Evolutionary conservation across 2,113 vertebrate genomes (phyloP), one percentile per base, ranked within the genome.

Genomic region (Amphiprion percula): DNA sequence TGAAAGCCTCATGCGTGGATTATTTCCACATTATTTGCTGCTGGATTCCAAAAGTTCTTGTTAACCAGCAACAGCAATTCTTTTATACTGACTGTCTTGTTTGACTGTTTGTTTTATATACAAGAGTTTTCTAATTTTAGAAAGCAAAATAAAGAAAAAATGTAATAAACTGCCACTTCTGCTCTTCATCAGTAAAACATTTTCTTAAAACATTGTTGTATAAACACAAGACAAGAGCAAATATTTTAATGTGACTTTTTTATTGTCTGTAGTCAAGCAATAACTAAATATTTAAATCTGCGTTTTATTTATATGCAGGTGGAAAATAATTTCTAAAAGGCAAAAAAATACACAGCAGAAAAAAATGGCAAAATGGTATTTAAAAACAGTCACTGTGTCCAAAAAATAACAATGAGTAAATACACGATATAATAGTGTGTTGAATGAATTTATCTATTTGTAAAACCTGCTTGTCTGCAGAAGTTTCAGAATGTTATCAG

Each of bases 401-500:
- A 70, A 41, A 64, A 85, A 87, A 85, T 80, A 82, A 89, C 91
- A 91, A 88, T 87, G 88, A 87, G 79, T 83, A 87, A 91, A 90
- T 87, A 92, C 88, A 82, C 79, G 84, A 93, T 89, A 84, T 61
- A 80, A 79, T 30, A 84, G 63, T 77, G 52, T 72, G 81, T 68
- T 89, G 84, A 92, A 93, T 89, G 80, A 86, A 93, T 90, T 91
- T 93, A 92, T 94, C 90, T 87, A 83, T 90, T 90, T 88, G 90
- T 93, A 91, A 94, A 94, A 94, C 85, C 85, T 85, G 93, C 92
- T 91, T 86, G 89, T 94, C 90, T 89, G 78, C 89, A 86, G 87
- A 95, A 95, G 89, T 94, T 95, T 93, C 52, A 74, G 74, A 94
- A 94, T 93, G 93, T 94, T 95, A 95, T 95, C 95, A 86, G 89